Evolutionary conservation across 2,888 invertebrate genomes (phyloP).

Genomic region (Sinelater perroti): DNA sequence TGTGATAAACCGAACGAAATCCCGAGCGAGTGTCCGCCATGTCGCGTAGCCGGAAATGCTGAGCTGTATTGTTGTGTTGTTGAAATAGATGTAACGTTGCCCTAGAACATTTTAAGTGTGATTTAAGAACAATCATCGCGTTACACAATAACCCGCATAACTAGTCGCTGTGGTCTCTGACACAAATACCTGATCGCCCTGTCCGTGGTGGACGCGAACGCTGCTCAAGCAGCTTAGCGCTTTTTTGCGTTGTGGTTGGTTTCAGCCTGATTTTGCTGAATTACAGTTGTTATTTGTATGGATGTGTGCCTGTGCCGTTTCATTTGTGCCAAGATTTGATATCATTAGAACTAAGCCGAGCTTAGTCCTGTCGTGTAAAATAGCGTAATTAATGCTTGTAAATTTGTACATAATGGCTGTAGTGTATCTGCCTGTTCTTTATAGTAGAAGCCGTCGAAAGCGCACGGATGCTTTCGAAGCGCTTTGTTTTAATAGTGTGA

Average conservation of each 20-base stretch:
- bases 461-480: conserved; percentile 19
- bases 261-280: conserved; percentile 29
- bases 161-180: conserved; percentile 49
- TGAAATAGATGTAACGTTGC: conserved; percentile 58
- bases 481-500: conserved; percentile 52
- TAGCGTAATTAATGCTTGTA: conserved; percentile 58
- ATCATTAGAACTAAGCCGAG: conserved; percentile 44
- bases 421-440: conserved; percentile 37
- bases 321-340: conserved; percentile 58
- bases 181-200: conserved; percentile 42
- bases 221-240: conserved; percentile 32
- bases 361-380: conserved; percentile 58
- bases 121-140: conserved; percentile 55
- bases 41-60: conserved; percentile 23
- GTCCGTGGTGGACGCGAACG: conserved; percentile 30
- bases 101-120: conserved; percentile 54
- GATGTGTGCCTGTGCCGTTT: conserved; percentile 54
- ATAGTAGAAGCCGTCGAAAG: conserved; percentile 42
- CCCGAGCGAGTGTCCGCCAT: conserved; percentile 24
- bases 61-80: conserved; percentile 49
- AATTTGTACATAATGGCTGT: conserved; percentile 58
- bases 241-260: conserved; percentile 29
- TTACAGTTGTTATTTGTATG: conserved; percentile 41
- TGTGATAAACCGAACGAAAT: conserved; percentile 34
- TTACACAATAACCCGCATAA: conserved; percentile 46